Conservation (phyloP, 1,140 invertebrate genomes). For the Delia radicum region DNA sequence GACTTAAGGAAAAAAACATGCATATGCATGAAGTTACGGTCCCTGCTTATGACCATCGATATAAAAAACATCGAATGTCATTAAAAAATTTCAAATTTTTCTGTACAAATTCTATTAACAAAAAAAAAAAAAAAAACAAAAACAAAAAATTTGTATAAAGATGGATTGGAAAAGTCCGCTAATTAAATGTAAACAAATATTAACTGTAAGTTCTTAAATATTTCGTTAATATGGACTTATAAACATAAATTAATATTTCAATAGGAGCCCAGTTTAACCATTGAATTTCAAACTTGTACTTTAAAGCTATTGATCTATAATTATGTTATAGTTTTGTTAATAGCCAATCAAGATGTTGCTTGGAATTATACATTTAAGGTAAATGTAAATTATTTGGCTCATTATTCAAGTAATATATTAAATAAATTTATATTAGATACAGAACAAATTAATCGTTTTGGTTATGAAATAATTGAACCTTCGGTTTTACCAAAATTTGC, state of each 20-base stretch:
- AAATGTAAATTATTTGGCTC: too few relatives aligned
- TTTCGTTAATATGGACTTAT: background rate
- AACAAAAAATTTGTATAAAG: too few relatives aligned
- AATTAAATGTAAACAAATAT: background rate
- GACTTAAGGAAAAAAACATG: too few relatives aligned
- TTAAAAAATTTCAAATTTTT: too few relatives aligned
- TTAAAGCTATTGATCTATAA: slow-evolving; percentile 27
- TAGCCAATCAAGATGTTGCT: slow-evolving; percentile 28
- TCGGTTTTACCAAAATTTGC: slow-evolving; percentile 27
- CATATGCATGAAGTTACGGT: too few relatives aligned
- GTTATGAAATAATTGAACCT: slow-evolving; percentile 25
- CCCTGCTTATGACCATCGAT: too few relatives aligned
- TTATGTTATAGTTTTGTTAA: slow-evolving; percentile 26
- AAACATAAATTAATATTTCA: background rate
- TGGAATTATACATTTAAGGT: slow-evolving; percentile 27
- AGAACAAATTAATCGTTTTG: slow-evolving; percentile 21
- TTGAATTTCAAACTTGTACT: slow-evolving; percentile 27
- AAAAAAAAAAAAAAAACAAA: too few relatives aligned
- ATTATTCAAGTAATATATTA: too few relatives aligned
- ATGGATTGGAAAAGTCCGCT: background rate
- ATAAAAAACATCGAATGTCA: too few relatives aligned
- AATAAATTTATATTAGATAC: background rate
- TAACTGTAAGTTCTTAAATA: background rate
- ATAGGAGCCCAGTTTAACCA: slow-evolving; percentile 23
- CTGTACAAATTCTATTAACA: too few relatives aligned